phyloP scores from a whole-genome alignment of 2,888 invertebrate genomes.

The Hirudinaria manillensis region DNA sequence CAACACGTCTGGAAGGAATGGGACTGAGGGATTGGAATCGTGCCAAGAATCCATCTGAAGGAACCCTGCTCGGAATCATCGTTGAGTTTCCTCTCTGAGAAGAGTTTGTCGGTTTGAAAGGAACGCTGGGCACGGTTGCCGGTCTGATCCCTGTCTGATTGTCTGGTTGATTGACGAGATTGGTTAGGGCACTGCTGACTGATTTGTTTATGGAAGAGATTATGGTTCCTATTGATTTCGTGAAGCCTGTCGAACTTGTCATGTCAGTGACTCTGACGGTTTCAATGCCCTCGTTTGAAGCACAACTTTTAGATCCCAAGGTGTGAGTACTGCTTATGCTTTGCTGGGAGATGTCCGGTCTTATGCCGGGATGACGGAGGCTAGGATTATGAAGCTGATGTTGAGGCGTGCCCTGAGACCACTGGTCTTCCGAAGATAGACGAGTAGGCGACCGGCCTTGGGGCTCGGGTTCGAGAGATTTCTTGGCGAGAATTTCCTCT shows the following conservation, averaged over 20 bases:
- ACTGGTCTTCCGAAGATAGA: constrained; percentile 9
- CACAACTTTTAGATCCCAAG: constrained; percentile 3
- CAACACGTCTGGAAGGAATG: constrained; percentile 25
- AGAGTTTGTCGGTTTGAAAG: constrained; percentile 27
- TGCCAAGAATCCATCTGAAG: constrained; percentile 28
- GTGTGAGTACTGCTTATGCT: constrained; percentile 6
- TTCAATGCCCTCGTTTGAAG: constrained; percentile 31
- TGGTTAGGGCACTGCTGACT: constrained; percentile 40
- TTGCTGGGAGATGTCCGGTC: background rate
- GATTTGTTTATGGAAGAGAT: constrained; percentile 40
- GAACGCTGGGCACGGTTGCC: background rate
- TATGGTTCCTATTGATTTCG: constrained; percentile 38
- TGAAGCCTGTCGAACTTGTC: constrained; percentile 36
- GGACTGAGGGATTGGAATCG: constrained; percentile 20
- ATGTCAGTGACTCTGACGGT: constrained; percentile 38
- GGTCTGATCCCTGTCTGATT: constrained; percentile 31
- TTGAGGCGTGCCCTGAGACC: constrained; percentile 50
- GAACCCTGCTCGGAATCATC: constrained; percentile 47
- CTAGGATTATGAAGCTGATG: constrained; percentile 54
- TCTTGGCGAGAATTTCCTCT: background rate
- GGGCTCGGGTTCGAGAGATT: constrained; percentile 58
- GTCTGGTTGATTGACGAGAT: constrained; percentile 39
- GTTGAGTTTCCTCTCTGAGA: constrained; percentile 31
- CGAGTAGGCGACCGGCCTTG: constrained; percentile 64
- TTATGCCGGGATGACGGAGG: constrained; percentile 53